These are phyloP conservation scores for Parasteatoda lunata DNA, from an alignment of 2,888 invertebrate species.

Conservation along the genomic window DNA sequence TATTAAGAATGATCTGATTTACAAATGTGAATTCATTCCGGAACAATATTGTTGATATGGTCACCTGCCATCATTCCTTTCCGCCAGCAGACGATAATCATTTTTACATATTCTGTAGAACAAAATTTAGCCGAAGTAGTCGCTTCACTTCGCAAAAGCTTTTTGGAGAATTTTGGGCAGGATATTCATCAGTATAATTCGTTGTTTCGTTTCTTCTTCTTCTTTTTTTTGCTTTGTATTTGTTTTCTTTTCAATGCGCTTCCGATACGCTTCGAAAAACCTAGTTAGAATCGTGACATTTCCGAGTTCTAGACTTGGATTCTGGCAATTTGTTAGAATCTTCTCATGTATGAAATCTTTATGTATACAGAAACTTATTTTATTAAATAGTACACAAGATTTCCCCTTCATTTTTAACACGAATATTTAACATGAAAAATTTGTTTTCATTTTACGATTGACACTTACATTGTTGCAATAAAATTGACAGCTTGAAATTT, in stretches of 20 bases:
- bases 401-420: too few species aligned
- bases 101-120: neutral
- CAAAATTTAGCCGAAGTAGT: neutral
- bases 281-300: neutral
- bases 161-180: neutral
- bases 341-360: too few species aligned
- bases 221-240: neutral
- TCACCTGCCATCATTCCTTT: conserved; percentile 40
- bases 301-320: neutral
- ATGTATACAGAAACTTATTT: too few species aligned
- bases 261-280: neutral
- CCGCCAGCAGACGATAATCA: conserved; percentile 16
- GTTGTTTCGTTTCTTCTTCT: neutral
- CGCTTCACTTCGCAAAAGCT: neutral
- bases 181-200: neutral
- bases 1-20: neutral
- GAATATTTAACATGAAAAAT: too few species aligned
- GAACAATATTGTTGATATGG: conserved; percentile 4
- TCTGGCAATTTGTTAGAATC: too few species aligned
- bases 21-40: neutral
- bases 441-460: too few species aligned
- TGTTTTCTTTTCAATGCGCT: neutral
- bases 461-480: too few species aligned
- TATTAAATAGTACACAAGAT: too few species aligned
- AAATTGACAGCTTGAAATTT: too few species aligned